phyloP scores from a whole-genome alignment of 2,888 invertebrate species.

The Limnephilus lunatus region DNA sequence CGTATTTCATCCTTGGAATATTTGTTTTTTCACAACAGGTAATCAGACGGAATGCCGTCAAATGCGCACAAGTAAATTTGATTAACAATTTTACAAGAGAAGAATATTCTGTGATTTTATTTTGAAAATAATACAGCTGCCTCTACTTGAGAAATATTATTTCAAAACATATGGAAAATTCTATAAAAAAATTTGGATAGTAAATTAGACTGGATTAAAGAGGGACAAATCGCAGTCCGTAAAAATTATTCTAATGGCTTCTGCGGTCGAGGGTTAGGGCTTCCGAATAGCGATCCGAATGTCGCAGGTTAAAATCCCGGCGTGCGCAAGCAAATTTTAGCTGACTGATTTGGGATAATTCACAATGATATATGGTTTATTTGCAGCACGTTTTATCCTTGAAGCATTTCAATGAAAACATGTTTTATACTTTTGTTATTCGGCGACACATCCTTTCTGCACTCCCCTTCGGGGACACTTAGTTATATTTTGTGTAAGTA shows the following conservation, averaged over 20 bases:
- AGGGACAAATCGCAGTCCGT: background rate
- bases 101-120: background rate
- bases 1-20: background rate
- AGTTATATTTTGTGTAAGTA: no score
- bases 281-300: no score
- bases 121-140: background rate
- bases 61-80: background rate
- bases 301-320: no score
- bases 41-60: background rate
- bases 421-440: no score
- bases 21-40: background rate
- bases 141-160: background rate
- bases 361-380: no score
- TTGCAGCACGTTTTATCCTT: no score
- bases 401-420: no score
- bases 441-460: no score
- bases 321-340: no score
- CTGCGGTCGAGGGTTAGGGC: no score
- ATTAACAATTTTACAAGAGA: background rate
- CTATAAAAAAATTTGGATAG: background rate
- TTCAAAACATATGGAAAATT: background rate
- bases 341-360: no score
- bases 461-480: no score
- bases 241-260: background rate
- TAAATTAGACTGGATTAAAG: background rate